A percentile compares a stretch with the other conserved stretches of the same genome.
phyloP scores from a whole-genome alignment of 2,113 vertebrate species.

The Pterocles burchelli region DNA sequence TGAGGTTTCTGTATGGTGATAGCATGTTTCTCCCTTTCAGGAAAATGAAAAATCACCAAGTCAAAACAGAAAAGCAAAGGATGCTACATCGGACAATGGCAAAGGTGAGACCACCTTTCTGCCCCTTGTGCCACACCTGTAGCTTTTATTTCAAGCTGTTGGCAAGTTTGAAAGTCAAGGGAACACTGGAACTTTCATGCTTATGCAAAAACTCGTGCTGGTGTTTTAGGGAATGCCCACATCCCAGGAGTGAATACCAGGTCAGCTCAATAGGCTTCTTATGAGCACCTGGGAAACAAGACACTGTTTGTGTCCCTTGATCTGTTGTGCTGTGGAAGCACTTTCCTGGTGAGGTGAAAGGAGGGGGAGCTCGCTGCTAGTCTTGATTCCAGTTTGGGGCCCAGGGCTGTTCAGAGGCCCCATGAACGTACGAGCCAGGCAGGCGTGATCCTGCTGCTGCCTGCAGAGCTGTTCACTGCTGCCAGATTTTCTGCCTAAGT shows the following conservation, averaged over 20 bases:
- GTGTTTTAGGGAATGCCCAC: background rate
- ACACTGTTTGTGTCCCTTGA: background rate
- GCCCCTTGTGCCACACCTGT: rapidly evolving
- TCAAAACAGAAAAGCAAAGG: constrained; percentile 98
- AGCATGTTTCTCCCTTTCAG: constrained; percentile 63
- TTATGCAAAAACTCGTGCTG: background rate
- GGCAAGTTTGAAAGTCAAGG: background rate
- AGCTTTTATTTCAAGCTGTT: background rate
- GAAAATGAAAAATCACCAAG: constrained; percentile 98
- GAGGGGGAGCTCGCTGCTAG: background rate
- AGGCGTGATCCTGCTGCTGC: background rate
- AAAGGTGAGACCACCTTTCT: constrained; percentile 83
- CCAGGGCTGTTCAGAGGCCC: background rate
- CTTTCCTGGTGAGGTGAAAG: background rate
- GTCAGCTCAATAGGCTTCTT: background rate
- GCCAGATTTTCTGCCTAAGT: background rate
- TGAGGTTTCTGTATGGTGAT: background rate
- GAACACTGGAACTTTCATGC: rapidly evolving
- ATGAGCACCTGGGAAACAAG: rapidly evolving
- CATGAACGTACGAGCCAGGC: background rate
- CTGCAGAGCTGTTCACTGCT: background rate
- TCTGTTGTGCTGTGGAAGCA: background rate
- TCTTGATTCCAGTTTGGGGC: background rate
- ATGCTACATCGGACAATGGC: constrained; percentile 92
- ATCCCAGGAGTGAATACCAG: background rate